Percentiles rank a stretch among this genome's conserved stretches.
Conservation (phyloP, 2,888 invertebrate genomes). For the Mythimna lalbum region DNA sequence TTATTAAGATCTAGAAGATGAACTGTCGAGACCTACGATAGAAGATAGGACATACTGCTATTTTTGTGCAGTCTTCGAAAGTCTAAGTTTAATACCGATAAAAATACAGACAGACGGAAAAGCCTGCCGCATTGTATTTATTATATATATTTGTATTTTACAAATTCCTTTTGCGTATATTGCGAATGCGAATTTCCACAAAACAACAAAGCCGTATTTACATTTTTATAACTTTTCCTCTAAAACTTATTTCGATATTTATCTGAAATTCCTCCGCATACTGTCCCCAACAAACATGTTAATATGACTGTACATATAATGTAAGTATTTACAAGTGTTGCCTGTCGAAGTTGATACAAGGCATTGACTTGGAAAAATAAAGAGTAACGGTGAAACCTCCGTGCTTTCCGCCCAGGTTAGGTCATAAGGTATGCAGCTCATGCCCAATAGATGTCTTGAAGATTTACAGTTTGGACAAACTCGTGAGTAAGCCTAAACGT, state of each 20-base stretch:
- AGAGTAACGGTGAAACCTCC: constrained; percentile 48
- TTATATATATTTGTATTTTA: background rate
- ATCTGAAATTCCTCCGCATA: constrained; percentile 45
- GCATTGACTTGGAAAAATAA: constrained; percentile 56
- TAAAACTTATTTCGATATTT: constrained; percentile 21
- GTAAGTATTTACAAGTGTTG: constrained; percentile 39
- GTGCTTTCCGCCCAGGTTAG: constrained; percentile 37
- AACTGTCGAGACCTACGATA: too few species aligned
- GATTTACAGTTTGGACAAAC: constrained; percentile 54
- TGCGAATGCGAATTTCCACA: background rate
- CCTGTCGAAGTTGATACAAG: constrained; percentile 26
- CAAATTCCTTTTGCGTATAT: background rate
- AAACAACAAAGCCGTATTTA: constrained; percentile 22
- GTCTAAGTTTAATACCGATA: background rate
- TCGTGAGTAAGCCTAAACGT: constrained; percentile 42
- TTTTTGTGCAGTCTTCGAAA: background rate
- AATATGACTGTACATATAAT: constrained; percentile 13
- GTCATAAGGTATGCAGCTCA: constrained; percentile 48
- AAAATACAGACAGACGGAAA: background rate
- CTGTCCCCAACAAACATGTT: background rate
- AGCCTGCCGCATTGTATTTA: background rate
- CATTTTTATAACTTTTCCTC: constrained; percentile 45
- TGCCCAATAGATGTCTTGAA: constrained; percentile 22
- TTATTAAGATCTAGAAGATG: background rate
- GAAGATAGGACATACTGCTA: background rate